phyloP scores from a whole-genome alignment of 2,888 invertebrate species.

The Euproctis similis region DNA sequence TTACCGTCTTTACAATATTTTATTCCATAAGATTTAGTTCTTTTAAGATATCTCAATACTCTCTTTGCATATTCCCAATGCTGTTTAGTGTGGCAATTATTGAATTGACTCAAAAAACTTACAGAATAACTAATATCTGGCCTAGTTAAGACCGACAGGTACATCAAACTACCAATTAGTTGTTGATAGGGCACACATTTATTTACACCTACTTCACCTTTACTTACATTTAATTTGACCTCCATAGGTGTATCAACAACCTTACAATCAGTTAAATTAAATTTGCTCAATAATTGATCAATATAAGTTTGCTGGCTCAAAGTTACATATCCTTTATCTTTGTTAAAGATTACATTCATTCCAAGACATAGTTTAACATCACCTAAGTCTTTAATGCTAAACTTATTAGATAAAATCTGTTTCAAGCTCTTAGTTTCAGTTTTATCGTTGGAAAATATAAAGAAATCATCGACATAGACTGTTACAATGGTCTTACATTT shows the following conservation, averaged over 20 bases:
- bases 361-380: conserved; percentile 4
- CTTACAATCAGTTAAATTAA: conserved; percentile 1
- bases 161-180: conserved; percentile 1
- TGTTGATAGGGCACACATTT: not conserved
- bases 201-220: not conserved
- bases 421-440: not conserved
- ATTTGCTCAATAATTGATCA: not conserved
- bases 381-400: conserved; percentile 2
- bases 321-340: not conserved
- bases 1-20: conserved; percentile 1
- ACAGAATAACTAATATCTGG: not conserved
- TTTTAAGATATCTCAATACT: conserved; percentile 1
- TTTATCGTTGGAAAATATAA: not conserved
- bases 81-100: not conserved
- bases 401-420: not conserved
- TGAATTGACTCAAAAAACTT: not conserved
- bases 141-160: not conserved
- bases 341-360: not conserved
- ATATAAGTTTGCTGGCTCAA: not conserved
- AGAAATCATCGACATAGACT: conserved; percentile 2
- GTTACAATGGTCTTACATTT: not conserved
- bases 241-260: not conserved
- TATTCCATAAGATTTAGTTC: not conserved
- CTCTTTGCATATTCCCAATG: conserved; percentile 3
- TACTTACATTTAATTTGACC: not conserved